Conservation (phyloP, 1,140 invertebrate species). For the Dendrolimus kikuchii region DNA sequence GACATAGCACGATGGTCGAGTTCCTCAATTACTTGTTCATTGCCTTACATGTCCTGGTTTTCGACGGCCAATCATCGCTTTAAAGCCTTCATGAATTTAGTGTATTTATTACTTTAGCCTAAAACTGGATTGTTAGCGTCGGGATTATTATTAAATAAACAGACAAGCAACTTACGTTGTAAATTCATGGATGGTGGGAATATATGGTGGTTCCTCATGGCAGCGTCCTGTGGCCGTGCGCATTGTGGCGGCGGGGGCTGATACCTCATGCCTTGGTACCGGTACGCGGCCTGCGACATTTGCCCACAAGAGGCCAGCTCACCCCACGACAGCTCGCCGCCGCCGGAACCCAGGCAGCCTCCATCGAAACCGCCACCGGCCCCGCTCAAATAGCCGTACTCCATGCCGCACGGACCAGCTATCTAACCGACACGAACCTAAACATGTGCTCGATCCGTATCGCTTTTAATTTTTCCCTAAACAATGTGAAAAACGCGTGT, state of each 20-base stretch:
- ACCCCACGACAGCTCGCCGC: constrained; percentile 77
- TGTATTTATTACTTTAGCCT: too few relatives aligned
- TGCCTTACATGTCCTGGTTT: too few relatives aligned
- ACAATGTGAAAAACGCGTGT: constrained; percentile 17
- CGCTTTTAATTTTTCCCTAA: constrained; percentile 13
- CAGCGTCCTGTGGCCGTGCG: constrained; percentile 58
- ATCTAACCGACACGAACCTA: constrained; percentile 31
- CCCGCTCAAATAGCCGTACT: constrained; percentile 69
- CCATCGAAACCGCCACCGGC: constrained; percentile 62
- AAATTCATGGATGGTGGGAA: constrained; percentile 69
- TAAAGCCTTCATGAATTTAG: too few relatives aligned
- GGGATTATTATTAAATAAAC: background rate
- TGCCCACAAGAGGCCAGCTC: constrained; percentile 89
- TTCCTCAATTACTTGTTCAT: too few relatives aligned
- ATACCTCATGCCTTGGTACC: constrained; percentile 75
- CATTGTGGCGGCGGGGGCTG: constrained; percentile 66
- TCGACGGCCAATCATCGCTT: too few relatives aligned
- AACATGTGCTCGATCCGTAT: constrained; percentile 29
- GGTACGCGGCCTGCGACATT: constrained; percentile 85
- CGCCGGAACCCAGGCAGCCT: constrained; percentile 49
- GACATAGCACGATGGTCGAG: too few relatives aligned
- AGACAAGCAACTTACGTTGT: constrained; percentile 60
- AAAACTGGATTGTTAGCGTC: too few relatives aligned
- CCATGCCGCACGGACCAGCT: constrained; percentile 37
- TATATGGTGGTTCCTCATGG: constrained; percentile 65